Base-by-base conservation (phyloP, 2,113 vertebrate species). In the Myrmophylax atrothorax region DNA sequence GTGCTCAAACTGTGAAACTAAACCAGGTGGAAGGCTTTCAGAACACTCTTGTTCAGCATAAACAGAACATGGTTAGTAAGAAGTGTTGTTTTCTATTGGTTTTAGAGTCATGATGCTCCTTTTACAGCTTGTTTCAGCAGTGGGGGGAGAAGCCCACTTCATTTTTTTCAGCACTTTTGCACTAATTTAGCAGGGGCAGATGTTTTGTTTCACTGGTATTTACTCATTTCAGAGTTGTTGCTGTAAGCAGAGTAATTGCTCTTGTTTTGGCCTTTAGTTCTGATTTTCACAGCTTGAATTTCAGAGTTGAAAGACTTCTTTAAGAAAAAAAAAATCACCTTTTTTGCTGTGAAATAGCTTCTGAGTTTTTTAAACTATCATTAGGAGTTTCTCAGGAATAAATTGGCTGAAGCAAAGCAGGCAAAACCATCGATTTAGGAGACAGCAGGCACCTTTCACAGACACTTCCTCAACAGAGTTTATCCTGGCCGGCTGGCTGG, bases 381-480 rank as follows among this genome's bases (percentile, higher is more conserved):
- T 87, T 94, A 91, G 42, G 78, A 95, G 80, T 96, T 96, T 96
- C 90, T 95, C 96, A 96, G 92, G 90, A 96, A 95, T 89, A 95
- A 96, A 91, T 64, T 12, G 55, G 63, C 87, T 79, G 93, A 86
- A 94, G 56, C 86, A 77, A 92, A 92, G 83, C 84, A 80, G 87
- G 64, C 40, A 58, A 68, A 81, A 49, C 67, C 68, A 70, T 69
- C 17, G 0, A 7, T 49, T 49, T 62, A 40, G 40, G 70, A 92
- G 83, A 49, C 64, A 93, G 60, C 72, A 70, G 84, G 53, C 82
- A 59, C 47, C 80, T 91, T 67, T 38, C 23, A 3, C 7, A 4
- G 87, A 44, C 18, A 3, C 46, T 76, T 83, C 82, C 55, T 35
- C 42, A 2, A 35, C 13, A 5, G 42, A 69, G 56, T 31, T 87